phyloP scores from a whole-genome alignment of 1,140 invertebrate species.

The Aethina tumida region DNA sequence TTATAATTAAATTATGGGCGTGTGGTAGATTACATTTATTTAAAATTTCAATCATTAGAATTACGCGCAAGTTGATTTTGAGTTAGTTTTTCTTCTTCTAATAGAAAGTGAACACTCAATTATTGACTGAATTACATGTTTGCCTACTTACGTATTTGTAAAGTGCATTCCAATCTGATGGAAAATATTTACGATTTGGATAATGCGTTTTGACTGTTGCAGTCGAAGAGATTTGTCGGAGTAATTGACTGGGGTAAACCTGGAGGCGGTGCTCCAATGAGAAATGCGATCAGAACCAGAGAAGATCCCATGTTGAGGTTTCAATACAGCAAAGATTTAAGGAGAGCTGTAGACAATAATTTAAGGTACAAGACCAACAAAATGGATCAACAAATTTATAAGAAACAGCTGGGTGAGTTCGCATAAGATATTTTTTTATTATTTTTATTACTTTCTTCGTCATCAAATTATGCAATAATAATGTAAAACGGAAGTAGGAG shows the following conservation, averaged over 20 bases:
- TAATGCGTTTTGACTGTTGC: too few species aligned
- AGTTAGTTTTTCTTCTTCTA: too few species aligned
- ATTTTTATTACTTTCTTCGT: not conserved
- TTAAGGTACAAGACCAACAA: constrained; percentile 41
- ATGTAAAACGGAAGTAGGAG: too few species aligned
- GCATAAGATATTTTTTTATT: not conserved
- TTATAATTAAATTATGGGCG: too few species aligned
- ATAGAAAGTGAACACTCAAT: too few species aligned
- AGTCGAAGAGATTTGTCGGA: constrained; percentile 28
- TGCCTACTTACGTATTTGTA: too few species aligned
- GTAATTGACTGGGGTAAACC: constrained; percentile 26
- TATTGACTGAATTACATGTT: too few species aligned
- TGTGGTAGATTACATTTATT: too few species aligned
- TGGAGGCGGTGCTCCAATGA: constrained; percentile 32
- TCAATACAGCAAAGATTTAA: constrained; percentile 35
- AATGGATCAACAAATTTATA: constrained; percentile 39
- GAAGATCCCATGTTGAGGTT: constrained; percentile 43
- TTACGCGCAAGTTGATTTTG: too few species aligned
- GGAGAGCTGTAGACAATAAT: constrained; percentile 42
- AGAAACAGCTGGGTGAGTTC: constrained; percentile 40
- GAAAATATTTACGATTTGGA: too few species aligned
- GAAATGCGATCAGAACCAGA: constrained; percentile 33
- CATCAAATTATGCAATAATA: not conserved
- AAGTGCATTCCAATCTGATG: too few species aligned
- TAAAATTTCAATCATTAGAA: too few species aligned